phyloP scores from a whole-genome alignment of 2,888 invertebrate genomes.

The Schizotus pectinicornis region DNA sequence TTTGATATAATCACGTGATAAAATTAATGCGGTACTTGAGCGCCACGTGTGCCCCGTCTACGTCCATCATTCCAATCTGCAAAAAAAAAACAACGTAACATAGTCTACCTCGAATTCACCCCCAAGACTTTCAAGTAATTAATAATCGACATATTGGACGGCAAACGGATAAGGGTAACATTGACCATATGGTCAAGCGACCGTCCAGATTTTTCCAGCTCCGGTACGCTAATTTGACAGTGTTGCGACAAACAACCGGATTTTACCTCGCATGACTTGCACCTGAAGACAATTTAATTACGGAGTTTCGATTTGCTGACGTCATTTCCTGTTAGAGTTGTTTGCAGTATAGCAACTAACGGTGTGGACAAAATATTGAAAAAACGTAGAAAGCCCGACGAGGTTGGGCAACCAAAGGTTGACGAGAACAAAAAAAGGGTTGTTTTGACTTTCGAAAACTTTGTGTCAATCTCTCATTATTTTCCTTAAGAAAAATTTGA shows the following conservation, averaged over 20 bases:
- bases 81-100: neutral
- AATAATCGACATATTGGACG: neutral
- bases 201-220: neutral
- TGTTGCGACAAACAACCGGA: slow-evolving; percentile 2
- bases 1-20: slow-evolving; percentile 55
- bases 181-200: slow-evolving; percentile 1
- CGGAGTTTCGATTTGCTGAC: slow-evolving; percentile 23
- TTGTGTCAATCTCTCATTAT: no score
- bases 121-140: neutral
- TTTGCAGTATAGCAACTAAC: no score
- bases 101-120: neutral
- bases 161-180: neutral
- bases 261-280: slow-evolving; percentile 24
- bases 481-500: no score
- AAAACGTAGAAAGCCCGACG: no score
- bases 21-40: slow-evolving; percentile 56
- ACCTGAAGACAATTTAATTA: slow-evolving; percentile 26
- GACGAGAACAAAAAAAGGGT: no score
- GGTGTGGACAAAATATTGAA: no score
- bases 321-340: slow-evolving; percentile 20
- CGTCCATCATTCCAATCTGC: slow-evolving; percentile 1
- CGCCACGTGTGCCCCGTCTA: slow-evolving; percentile 46
- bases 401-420: no score
- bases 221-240: neutral
- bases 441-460: no score